phyloP scores from a whole-genome alignment of 2,888 invertebrate genomes.

The Drosophila affinis region DNA sequence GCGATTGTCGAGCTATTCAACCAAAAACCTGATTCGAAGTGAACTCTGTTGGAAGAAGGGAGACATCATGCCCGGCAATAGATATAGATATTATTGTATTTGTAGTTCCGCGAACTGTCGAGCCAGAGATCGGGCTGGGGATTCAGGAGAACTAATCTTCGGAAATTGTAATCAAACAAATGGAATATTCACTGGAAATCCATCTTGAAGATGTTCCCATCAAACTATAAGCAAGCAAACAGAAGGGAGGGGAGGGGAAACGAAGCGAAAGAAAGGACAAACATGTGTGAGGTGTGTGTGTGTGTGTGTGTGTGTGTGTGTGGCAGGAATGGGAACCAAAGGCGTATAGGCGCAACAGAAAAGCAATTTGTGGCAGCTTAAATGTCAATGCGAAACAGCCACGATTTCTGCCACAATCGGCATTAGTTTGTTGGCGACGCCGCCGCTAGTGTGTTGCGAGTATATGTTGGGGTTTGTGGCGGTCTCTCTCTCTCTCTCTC shows the following conservation, averaged over 20 bases:
- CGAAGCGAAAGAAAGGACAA: constrained; percentile 10
- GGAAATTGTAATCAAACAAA: not conserved
- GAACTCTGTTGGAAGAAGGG: not conserved
- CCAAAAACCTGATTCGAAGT: constrained; percentile 1
- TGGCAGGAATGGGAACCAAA: constrained; percentile 3
- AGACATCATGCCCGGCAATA: not conserved
- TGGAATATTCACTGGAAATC: not conserved
- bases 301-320: not conserved
- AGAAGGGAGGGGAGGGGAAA: not conserved
- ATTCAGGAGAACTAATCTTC: not conserved
- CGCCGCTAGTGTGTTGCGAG: constrained; percentile 17
- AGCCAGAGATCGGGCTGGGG: too few relatives aligned
- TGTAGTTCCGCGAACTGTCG: too few relatives aligned
- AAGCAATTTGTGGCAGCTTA: constrained; percentile 77
- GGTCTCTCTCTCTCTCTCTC: too few relatives aligned
- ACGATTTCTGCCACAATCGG: constrained; percentile 48
- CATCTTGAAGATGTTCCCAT: not conserved
- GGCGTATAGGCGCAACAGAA: constrained; percentile 48
- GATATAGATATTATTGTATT: not conserved
- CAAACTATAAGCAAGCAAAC: constrained; percentile 7
- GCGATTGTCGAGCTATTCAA: constrained; percentile 26
- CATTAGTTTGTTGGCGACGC: constrained; percentile 22
- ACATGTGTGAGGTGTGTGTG: constrained; percentile 9
- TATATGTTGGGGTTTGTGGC: not conserved
- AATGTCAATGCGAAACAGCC: constrained; percentile 63